Conservation (phyloP, 1,140 invertebrate species). For the Diuraphis noxia region DNA sequence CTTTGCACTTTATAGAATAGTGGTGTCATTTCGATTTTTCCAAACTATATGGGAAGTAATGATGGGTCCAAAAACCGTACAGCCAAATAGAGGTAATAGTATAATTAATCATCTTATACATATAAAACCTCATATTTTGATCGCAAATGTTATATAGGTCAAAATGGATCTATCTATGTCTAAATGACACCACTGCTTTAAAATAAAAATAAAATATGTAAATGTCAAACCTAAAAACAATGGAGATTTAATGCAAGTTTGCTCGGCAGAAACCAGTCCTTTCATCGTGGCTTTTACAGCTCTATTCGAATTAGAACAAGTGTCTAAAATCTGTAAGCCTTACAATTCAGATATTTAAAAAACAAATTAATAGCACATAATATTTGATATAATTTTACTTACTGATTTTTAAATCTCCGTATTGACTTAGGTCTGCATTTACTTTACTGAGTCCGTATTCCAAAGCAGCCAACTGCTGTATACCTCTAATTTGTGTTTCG, state of each 20-base stretch:
- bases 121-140: not conserved
- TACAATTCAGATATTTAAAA: not conserved
- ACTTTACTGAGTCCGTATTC: slow-evolving; percentile 45
- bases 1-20: not conserved
- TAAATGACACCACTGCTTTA: not conserved
- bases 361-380: not conserved
- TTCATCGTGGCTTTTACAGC: slow-evolving; percentile 61
- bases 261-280: slow-evolving; percentile 60
- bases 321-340: slow-evolving; percentile 61
- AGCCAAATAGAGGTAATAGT: not conserved
- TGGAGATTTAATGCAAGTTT: slow-evolving; percentile 61
- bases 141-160: not conserved
- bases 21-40: not conserved
- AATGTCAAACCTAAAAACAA: slow-evolving; percentile 59
- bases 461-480: slow-evolving; percentile 55
- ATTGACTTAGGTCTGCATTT: slow-evolving; percentile 35
- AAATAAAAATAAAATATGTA: not conserved
- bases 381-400: not conserved
- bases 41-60: not conserved
- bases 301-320: slow-evolving; percentile 60
- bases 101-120: not conserved
- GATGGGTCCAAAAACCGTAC: not conserved
- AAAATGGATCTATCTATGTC: too few relatives aligned
- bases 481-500: slow-evolving; percentile 38
- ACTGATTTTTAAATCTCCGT: slow-evolving; percentile 45